These are phyloP conservation scores for Leucophora obtusa DNA, from an alignment of 2,888 invertebrate species.

Conservation along the genomic window DNA sequence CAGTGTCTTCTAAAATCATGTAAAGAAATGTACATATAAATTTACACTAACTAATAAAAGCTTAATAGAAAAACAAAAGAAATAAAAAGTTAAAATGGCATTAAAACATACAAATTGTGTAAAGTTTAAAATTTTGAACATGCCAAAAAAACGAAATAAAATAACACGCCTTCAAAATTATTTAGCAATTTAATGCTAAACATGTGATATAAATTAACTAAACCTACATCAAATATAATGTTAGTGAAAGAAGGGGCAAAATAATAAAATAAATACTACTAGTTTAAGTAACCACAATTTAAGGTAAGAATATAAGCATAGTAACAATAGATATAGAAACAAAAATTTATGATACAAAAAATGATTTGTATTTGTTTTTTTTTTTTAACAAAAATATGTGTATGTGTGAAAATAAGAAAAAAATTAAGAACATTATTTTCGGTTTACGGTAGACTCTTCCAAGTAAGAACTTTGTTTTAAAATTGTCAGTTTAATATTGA, in stretches of 20 bases:
- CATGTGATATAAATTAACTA: constrained; percentile 69
- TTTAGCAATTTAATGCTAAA: constrained; percentile 72
- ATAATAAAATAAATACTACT: background rate
- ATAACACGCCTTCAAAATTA: constrained; percentile 43
- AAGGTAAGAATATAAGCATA: constrained; percentile 29
- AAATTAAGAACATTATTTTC: background rate
- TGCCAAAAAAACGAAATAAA: constrained; percentile 58
- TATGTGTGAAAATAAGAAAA: background rate
- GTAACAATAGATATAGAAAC: constrained; percentile 21
- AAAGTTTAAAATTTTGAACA: constrained; percentile 28
- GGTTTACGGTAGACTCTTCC: too few species aligned
- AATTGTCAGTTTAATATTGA: too few species aligned
- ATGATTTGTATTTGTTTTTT: background rate
- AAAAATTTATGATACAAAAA: background rate
- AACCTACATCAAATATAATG: constrained; percentile 25
- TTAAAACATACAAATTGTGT: background rate
- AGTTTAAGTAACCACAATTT: background rate
- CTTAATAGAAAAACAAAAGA: background rate
- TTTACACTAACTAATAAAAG: constrained; percentile 6
- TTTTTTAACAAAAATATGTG: background rate
- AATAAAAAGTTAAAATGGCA: constrained; percentile 3
- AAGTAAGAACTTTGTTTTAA: too few species aligned
- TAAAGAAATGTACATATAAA: constrained; percentile 22
- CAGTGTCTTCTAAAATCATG: constrained; percentile 45
- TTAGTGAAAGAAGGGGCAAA: background rate